Percentiles rank a stretch among this genome's conserved stretches.
phyloP scores from a whole-genome alignment of 2,888 invertebrate species.

The Bruchidius siliquastri region DNA sequence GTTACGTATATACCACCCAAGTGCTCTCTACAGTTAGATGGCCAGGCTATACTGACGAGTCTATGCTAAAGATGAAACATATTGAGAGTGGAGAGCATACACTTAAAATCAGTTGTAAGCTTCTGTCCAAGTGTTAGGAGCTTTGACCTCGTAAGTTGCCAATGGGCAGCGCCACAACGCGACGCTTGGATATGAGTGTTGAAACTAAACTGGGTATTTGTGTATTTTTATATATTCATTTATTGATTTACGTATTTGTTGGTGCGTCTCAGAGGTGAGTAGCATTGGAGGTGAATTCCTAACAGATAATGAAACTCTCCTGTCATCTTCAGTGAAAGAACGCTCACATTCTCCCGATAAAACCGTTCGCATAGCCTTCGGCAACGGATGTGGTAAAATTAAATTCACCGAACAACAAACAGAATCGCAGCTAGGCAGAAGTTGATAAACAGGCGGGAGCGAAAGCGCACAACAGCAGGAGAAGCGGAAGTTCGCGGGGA shows the following conservation, averaged over 20 bases:
- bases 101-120: too few species aligned
- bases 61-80: too few species aligned
- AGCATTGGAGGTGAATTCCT: background rate
- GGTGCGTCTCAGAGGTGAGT: background rate
- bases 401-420: background rate
- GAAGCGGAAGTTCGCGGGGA: background rate
- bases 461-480: background rate
- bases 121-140: too few species aligned
- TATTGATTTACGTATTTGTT: background rate
- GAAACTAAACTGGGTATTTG: too few species aligned
- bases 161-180: too few species aligned
- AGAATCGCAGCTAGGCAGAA: background rate
- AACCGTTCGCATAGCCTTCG: background rate
- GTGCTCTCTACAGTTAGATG: too few species aligned
- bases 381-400: background rate
- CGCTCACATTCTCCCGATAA: background rate
- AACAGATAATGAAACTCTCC: background rate
- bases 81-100: too few species aligned
- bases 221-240: too few species aligned
- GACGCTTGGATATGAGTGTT: too few species aligned
- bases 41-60: too few species aligned
- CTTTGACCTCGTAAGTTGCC: too few species aligned
- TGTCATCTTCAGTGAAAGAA: background rate
- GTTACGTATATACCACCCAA: too few species aligned
- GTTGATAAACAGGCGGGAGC: background rate